Evolutionary conservation across 2,113 vertebrate genomes (phyloP).

Genomic region (Coryphaenoides rupestris): DNA sequence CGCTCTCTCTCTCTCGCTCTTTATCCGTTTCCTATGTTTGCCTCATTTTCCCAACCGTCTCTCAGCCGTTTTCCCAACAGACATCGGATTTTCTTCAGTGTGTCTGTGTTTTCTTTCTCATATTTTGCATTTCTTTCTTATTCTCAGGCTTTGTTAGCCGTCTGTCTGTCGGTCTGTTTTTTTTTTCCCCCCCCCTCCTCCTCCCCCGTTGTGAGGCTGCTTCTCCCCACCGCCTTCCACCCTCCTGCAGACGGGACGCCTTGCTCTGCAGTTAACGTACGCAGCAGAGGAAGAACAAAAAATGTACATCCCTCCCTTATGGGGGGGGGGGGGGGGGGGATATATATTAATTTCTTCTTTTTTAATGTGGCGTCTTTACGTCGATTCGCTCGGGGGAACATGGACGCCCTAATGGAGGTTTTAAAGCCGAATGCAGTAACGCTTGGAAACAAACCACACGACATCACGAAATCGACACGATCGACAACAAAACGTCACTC

Average conservation of each 20-base stretch:
- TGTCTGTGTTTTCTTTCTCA: neutral
- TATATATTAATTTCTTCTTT: too few species aligned
- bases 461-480: too few species aligned
- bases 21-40: neutral
- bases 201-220: slow-evolving; percentile 3
- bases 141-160: neutral
- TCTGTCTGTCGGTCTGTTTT: neutral
- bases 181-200: neutral
- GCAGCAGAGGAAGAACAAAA: neutral
- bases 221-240: neutral
- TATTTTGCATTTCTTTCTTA: slow-evolving; percentile 3
- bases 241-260: neutral
- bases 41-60: neutral
- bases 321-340: too few species aligned
- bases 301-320: neutral
- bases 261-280: too few species aligned
- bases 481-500: too few species aligned
- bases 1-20: neutral
- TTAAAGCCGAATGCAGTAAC: too few species aligned
- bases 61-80: slow-evolving; percentile 14
- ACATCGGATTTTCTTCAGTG: slow-evolving; percentile 5
- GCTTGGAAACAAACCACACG: too few species aligned
- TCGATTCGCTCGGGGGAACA: too few species aligned
- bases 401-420: too few species aligned
- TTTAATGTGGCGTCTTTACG: too few species aligned